Conservation (phyloP, 2,888 invertebrate genomes). For the Pelosia muscerda region DNA sequence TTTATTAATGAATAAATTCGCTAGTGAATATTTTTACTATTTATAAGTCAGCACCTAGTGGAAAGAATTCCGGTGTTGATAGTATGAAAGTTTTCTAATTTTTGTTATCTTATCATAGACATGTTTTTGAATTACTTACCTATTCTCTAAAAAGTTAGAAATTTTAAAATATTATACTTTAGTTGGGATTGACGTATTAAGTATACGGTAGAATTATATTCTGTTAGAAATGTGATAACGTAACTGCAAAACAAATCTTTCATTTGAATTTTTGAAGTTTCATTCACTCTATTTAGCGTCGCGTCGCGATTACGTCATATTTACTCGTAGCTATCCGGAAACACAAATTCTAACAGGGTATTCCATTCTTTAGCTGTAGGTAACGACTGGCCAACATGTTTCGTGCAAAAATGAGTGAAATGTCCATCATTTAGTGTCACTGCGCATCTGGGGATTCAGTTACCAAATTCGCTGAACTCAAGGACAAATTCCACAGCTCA, state of each 20-base stretch:
- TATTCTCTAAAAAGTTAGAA: slow-evolving; percentile 1
- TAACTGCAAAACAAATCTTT: background rate
- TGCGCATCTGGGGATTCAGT: background rate
- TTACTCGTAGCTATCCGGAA: too few relatives aligned
- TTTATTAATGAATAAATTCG: slow-evolving; percentile 1
- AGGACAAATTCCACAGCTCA: too few relatives aligned
- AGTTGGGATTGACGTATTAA: background rate
- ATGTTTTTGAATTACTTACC: background rate
- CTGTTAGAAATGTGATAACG: background rate
- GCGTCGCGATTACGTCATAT: background rate
- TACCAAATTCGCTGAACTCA: too few relatives aligned
- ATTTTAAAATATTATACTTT: background rate
- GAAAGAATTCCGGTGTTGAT: slow-evolving; percentile 2
- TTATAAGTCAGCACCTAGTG: background rate
- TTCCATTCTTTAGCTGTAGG: too few relatives aligned
- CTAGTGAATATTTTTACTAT: slow-evolving; percentile 5
- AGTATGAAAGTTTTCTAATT: slow-evolving; percentile 1
- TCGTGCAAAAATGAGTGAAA: background rate
- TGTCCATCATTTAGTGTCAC: background rate
- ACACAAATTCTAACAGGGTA: too few relatives aligned
- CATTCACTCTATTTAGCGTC: background rate
- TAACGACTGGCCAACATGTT: background rate
- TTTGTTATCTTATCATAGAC: background rate
- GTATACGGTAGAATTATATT: background rate
- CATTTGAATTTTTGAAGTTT: slow-evolving; percentile 1